Evolutionary conservation across 2,113 vertebrate species (phyloP).

Genomic region (Coptodon rendalli): DNA sequence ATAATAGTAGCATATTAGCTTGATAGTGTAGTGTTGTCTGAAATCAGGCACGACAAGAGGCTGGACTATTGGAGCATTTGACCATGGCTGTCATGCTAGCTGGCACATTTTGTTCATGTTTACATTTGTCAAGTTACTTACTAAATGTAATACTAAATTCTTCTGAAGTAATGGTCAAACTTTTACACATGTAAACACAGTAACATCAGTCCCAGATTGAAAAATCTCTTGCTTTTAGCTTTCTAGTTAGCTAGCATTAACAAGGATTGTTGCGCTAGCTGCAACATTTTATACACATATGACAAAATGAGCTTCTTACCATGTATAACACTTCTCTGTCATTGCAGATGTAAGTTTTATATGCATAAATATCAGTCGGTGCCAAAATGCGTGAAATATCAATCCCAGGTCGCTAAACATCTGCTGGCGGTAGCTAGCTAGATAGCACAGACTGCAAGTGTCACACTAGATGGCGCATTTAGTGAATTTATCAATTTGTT

Average conservation of each 20-base stretch:
- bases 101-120: not conserved
- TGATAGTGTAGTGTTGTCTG: not conserved
- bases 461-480: not conserved
- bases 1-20: not conserved
- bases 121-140: not conserved
- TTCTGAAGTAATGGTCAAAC: not conserved
- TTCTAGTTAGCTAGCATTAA: not conserved
- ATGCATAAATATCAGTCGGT: not conserved
- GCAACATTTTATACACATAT: not conserved
- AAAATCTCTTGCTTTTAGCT: not conserved
- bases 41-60: not conserved
- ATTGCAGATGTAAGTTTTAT: not conserved
- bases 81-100: not conserved
- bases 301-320: too few relatives aligned
- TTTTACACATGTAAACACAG: not conserved
- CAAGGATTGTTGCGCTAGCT: not conserved
- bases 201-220: not conserved
- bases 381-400: not conserved
- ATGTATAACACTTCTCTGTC: not conserved
- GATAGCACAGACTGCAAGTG: not conserved
- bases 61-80: not conserved
- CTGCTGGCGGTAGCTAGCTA: not conserved
- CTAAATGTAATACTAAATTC: not conserved
- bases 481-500: not conserved
- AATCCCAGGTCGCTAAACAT: not conserved